Evolutionary conservation across 2,888 invertebrate genomes (phyloP), one percentile per base, ranked within the genome.

Genomic region (Lasiommata megera): DNA sequence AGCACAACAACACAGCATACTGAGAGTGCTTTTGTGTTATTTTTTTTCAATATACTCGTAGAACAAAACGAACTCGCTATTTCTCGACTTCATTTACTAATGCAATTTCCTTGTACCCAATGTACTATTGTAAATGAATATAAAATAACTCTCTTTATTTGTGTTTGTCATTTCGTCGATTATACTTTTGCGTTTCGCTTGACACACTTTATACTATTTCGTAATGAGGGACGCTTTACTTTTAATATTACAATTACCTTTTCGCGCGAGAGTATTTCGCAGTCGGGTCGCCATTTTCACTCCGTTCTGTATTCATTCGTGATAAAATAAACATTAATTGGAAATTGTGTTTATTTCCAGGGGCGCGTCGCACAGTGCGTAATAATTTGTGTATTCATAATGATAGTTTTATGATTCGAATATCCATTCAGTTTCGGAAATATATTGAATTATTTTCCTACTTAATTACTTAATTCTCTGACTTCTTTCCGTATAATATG

Each of bases 221-320:
- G 52, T 67, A 69, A 70, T 67, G 65, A 71, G 66, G 62, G 65
- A 54, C 63, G 61, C 54, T 69, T 67, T 63, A 61, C 65, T 63
- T 65, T 65, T 64, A 69, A 68, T 66, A 67, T 63, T 62, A 67
- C 67, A 67, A 69, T 62, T 58, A 46, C 58, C 56, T 36, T 37
- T 40, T 38, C 23, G 18, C 46, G 36, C 47, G 47, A 9, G 9
- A 50, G 37, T 36, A 36, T 37, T 50, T n/a, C 17, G 47, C 36
- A 31, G 18, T 38, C 23, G 14, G 7, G 11, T 16, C 12, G 28
- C 37, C 50, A 37, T 44, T 50, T 50, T 37, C 14, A 50, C 37
- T 37, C 7, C 12, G 37, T 17, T 23, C 34, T 23, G 48, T 17
- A 12, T 50, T 18, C 23, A 37, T 37, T 50, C 18, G 28, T 14